Evolutionary conservation across 2,797 vertebrate species (phyloP).

Genomic region (Potorous gilbertii): DNA sequence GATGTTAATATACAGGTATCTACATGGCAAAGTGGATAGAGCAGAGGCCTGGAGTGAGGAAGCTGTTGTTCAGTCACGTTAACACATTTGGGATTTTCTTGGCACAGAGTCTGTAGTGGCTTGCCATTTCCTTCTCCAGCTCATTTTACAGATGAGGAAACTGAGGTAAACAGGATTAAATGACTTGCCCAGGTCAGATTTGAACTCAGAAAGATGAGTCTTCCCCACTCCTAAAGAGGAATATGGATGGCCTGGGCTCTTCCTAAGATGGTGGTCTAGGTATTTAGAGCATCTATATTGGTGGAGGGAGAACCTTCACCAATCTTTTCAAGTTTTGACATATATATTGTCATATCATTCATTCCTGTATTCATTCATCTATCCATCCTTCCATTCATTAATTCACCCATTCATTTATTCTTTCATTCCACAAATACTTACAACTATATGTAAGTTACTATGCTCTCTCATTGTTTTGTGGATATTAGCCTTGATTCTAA

Average conservation of each 20-base stretch:
- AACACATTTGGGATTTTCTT: background rate
- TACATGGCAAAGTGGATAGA: background rate
- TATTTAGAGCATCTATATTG: background rate
- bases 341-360: background rate
- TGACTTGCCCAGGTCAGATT: background rate
- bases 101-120: background rate
- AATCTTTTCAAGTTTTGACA: background rate
- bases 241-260: background rate
- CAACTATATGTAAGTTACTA: background rate
- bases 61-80: background rate
- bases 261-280: background rate
- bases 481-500: background rate
- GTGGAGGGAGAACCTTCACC: background rate
- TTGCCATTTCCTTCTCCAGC: background rate
- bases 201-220: background rate
- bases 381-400: background rate
- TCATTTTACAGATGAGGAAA: background rate
- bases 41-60: background rate
- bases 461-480: background rate
- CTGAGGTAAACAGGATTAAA: background rate
- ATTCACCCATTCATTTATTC: background rate
- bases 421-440: background rate
- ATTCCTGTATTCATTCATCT: background rate
- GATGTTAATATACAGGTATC: background rate
- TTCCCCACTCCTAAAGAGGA: background rate